Conservation (phyloP, 2,113 vertebrate genomes). For the Oncorhynchus keta region DNA sequence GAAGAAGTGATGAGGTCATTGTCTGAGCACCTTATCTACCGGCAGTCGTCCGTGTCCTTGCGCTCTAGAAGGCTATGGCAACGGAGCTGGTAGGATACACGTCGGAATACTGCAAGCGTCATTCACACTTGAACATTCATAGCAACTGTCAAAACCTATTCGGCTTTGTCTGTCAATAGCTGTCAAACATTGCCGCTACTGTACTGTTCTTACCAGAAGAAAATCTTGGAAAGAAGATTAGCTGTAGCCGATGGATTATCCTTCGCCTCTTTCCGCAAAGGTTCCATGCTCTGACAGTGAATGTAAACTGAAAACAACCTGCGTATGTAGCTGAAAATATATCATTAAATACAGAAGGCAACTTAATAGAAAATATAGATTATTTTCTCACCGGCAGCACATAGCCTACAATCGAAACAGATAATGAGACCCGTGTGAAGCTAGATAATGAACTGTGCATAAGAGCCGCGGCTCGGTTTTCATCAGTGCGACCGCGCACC, state of each 20-base stretch:
- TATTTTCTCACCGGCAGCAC: not conserved
- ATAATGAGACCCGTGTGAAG: too few relatives aligned
- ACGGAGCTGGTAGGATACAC: too few relatives aligned
- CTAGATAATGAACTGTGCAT: too few relatives aligned
- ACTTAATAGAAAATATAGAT: not conserved
- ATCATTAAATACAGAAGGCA: not conserved
- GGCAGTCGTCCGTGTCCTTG: too few relatives aligned
- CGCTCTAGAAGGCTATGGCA: too few relatives aligned
- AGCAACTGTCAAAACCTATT: conserved; percentile 1
- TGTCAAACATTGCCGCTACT: conserved; percentile 53
- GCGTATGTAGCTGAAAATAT: not conserved
- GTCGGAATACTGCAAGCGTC: too few relatives aligned
- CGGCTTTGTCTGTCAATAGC: conserved; percentile 32
- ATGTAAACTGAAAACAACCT: conserved; percentile 28
- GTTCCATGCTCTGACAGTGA: conserved; percentile 55
- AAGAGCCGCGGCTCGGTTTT: not conserved
- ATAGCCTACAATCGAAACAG: too few relatives aligned
- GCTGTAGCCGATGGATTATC: conserved; percentile 70
- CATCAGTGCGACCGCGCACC: conserved; percentile 3
- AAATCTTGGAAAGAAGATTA: conserved; percentile 74
- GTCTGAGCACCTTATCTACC: not conserved
- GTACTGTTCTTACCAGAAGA: conserved; percentile 73
- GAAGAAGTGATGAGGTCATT: not conserved
- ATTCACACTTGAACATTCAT: too few relatives aligned
- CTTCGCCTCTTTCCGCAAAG: conserved; percentile 52